These are phyloP conservation scores for Prinia subflava DNA, from an alignment of 2,113 vertebrate genomes.

Conservation along the genomic window DNA sequence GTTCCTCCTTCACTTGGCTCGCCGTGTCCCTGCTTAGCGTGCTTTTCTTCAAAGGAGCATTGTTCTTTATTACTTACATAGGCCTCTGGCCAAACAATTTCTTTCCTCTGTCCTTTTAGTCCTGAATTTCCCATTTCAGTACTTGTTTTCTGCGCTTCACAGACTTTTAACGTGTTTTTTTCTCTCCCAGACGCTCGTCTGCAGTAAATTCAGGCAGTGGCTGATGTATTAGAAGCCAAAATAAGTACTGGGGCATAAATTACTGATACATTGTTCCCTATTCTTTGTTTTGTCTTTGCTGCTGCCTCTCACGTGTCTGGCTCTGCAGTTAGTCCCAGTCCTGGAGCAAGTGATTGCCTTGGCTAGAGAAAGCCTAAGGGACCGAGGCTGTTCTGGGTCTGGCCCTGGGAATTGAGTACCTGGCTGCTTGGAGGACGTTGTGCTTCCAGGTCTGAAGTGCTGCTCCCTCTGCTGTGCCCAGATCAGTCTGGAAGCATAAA, in stretches of 20 bases:
- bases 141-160: neutral
- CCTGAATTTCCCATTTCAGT: neutral
- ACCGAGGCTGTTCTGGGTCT: neutral
- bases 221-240: neutral
- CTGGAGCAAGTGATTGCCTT: neutral
- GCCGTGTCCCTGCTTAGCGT: rapidly evolving
- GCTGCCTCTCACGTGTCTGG: rapidly evolving
- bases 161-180: rapidly evolving
- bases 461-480: neutral
- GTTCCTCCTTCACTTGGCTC: neutral
- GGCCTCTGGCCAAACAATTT: neutral
- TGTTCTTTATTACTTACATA: neutral
- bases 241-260: neutral
- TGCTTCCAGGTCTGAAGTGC: neutral
- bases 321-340: neutral
- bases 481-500: rapidly evolving
- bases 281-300: neutral
- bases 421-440: neutral
- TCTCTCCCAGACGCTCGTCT: neutral
- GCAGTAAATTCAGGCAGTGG: neutral
- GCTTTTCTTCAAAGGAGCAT: neutral
- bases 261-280: neutral
- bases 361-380: neutral
- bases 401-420: neutral
- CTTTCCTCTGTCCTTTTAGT: neutral